phyloP scores from a whole-genome alignment of 2,888 invertebrate genomes.

The Malthinus seriepunctatus region DNA sequence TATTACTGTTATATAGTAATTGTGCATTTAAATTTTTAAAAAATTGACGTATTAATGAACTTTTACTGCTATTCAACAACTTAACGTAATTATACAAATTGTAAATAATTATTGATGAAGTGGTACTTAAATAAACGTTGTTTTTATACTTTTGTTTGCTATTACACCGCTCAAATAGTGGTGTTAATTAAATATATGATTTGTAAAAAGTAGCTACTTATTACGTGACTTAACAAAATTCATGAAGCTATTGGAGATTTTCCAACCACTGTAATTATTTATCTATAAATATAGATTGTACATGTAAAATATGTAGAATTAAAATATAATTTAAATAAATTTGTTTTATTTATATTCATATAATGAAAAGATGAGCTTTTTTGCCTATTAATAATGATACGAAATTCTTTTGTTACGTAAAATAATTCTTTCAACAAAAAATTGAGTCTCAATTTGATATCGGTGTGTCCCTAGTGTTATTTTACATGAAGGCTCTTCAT shows the following conservation, averaged over 20 bases:
- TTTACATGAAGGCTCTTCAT: no score
- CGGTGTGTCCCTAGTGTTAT: no score
- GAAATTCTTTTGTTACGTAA: no score
- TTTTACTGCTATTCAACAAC: no score
- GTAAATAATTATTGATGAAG: neutral
- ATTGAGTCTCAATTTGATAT: no score
- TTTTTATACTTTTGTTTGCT: slow-evolving; percentile 1
- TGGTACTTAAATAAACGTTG: slow-evolving; percentile 3
- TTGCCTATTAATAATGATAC: no score
- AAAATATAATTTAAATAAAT: slow-evolving; percentile 14
- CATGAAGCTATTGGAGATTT: slow-evolving; percentile 20
- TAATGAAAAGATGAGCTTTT: neutral
- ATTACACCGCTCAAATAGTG: slow-evolving; percentile 2
- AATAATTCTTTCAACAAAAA: no score
- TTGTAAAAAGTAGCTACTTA: slow-evolving; percentile 15
- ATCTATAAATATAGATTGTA: slow-evolving; percentile 22
- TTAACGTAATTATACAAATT: slow-evolving; percentile 1
- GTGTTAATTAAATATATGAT: slow-evolving; percentile 6
- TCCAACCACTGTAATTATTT: slow-evolving; percentile 26
- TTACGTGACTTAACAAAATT: slow-evolving; percentile 7
- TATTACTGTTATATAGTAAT: no score
- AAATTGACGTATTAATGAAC: no score
- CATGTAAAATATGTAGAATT: slow-evolving; percentile 25
- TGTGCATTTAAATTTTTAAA: no score
- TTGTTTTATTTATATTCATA: slow-evolving; percentile 7